A percentile compares a stretch with the other conserved stretches of the same genome.
Evolutionary conservation across 2,888 invertebrate species (phyloP).

Genomic region (Altica lythri): DNA sequence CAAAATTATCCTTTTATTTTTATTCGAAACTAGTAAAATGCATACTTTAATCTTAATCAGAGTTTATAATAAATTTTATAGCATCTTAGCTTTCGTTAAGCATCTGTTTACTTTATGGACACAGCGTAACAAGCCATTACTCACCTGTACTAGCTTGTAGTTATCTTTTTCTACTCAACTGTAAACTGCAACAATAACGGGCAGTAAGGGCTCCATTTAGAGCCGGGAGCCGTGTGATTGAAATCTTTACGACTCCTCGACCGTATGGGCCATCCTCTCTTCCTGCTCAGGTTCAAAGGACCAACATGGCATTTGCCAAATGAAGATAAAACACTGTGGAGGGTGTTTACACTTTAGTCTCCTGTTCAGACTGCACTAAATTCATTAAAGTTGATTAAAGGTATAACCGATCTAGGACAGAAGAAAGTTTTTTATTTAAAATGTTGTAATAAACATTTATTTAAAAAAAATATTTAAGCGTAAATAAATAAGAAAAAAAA

Average conservation of each 20-base stretch:
- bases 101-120: conserved; percentile 12
- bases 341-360: conserved; percentile 36
- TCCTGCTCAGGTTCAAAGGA: conserved; percentile 29
- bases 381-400: conserved; percentile 46
- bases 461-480: no score
- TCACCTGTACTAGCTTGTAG: background rate
- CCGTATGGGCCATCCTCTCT: conserved; percentile 30
- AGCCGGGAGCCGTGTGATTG: conserved; percentile 38
- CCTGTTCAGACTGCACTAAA: conserved; percentile 44
- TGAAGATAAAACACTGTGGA: conserved; percentile 45
- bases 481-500: no score
- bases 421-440: no score
- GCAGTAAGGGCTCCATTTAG: conserved; percentile 6
- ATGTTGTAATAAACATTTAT: no score
- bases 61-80: no score
- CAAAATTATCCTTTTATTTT: no score
- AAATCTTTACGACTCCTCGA: conserved; percentile 48
- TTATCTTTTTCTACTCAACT: conserved; percentile 14
- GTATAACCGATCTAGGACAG: no score
- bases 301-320: conserved; percentile 41
- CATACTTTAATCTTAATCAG: no score
- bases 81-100: background rate
- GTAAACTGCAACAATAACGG: conserved; percentile 20
- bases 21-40: no score
- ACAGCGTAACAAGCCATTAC: conserved; percentile 9